A percentile compares a stretch with the other conserved stretches of the same genome.
Conservation (phyloP, 2,113 vertebrate species). For the Perca flavescens region DNA sequence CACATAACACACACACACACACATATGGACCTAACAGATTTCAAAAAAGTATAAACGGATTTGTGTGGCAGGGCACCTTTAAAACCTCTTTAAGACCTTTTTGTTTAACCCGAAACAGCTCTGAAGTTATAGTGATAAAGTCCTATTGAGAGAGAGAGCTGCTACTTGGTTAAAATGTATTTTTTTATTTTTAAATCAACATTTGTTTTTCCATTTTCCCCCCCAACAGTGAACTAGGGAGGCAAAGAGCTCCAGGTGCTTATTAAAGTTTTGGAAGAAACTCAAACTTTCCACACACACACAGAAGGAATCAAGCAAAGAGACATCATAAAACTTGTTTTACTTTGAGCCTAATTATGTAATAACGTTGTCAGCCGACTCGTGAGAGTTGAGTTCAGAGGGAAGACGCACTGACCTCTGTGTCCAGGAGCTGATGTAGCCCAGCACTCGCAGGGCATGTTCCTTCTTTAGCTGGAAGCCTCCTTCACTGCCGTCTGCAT, state of each 20-base stretch:
- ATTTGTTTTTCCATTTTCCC: no score
- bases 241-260: background rate
- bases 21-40: no score
- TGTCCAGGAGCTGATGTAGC: conserved; percentile 99
- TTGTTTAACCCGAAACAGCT: no score
- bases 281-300: background rate
- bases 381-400: background rate
- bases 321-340: background rate
- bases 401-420: conserved; percentile 89
- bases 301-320: background rate
- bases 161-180: no score
- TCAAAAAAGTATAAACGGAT: no score
- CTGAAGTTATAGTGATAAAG: background rate
- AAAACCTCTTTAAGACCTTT: no score
- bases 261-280: background rate
- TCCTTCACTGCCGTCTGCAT: conserved; percentile 95
- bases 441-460: conserved; percentile 98
- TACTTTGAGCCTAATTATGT: background rate
- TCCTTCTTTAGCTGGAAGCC: conserved; percentile 98
- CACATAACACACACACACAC: no score
- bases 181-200: no score
- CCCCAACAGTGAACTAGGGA: no score
- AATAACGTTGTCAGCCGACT: background rate
- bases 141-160: no score
- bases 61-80: no score